Conservation (phyloP, 2,888 invertebrate genomes). For the Elgonia sp. region DNA sequence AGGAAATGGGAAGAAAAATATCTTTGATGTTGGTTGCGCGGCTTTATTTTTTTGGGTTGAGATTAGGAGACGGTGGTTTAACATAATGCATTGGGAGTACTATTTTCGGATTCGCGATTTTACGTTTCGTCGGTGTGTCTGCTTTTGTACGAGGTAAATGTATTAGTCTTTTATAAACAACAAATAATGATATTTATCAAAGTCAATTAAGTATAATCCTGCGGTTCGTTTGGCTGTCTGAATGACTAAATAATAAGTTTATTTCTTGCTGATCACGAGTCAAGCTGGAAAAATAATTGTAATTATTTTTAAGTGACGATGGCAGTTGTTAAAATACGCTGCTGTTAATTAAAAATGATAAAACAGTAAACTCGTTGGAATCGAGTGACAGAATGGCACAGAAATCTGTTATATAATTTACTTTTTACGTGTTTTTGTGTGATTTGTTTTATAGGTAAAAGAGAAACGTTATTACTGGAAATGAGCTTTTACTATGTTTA, state of each 20-base stretch:
- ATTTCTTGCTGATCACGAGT: neutral
- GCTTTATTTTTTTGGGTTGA: neutral
- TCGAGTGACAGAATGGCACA: constrained; percentile 21
- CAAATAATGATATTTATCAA: too few species aligned
- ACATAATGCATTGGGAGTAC: constrained; percentile 31
- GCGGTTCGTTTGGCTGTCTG: too few species aligned
- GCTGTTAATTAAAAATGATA: neutral
- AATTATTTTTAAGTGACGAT: too few species aligned
- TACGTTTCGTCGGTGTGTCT: neutral
- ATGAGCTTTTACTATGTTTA: constrained; percentile 37
- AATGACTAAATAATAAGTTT: neutral
- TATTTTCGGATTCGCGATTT: neutral
- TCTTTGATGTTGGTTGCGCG: constrained; percentile 33
- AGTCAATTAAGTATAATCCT: too few species aligned
- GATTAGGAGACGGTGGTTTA: neutral
- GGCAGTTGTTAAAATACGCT: too few species aligned
- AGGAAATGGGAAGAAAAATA: constrained; percentile 27
- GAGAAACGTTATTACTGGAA: constrained; percentile 30
- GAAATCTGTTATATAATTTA: constrained; percentile 37
- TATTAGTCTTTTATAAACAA: too few species aligned
- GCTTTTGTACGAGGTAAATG: too few species aligned
- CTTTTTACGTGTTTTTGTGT: constrained; percentile 34
- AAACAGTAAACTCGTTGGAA: constrained; percentile 13
- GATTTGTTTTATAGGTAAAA: constrained; percentile 35
- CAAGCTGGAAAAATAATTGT: too few species aligned